A percentile compares a stretch with the other conserved stretches of the same genome.
Evolutionary conservation across 2,797 vertebrate genomes (phyloP).

Genomic region (Neopelma chrysocephalum): DNA sequence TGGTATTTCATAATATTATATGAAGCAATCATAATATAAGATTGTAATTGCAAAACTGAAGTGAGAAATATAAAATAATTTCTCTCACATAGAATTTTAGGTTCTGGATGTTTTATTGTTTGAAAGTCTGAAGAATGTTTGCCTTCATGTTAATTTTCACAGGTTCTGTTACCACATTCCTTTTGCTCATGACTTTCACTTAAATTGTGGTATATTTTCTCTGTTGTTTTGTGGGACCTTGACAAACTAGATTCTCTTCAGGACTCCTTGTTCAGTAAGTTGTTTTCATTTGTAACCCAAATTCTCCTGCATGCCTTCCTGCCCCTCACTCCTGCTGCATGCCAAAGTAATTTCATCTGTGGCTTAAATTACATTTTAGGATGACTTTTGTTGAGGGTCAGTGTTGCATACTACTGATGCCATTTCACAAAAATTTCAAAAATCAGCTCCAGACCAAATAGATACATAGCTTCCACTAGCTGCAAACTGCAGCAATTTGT

Average conservation of each 20-base stretch:
- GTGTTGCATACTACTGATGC: neutral
- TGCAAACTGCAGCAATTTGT: neutral
- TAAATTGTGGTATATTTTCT: neutral
- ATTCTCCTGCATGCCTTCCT: neutral
- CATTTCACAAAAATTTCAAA: neutral
- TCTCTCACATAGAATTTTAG: neutral
- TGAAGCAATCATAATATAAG: neutral
- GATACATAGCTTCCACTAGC: neutral
- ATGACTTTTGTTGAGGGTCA: neutral
- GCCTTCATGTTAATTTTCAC: neutral
- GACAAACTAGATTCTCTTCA: neutral
- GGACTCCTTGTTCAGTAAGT: neutral
- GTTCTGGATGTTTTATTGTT: neutral
- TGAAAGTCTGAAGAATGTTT: neutral
- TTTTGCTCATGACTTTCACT: neutral
- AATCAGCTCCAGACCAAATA: neutral
- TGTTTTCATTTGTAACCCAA: neutral
- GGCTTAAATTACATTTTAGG: neutral
- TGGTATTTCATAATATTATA: neutral
- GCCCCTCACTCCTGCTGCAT: neutral
- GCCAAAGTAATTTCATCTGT: neutral
- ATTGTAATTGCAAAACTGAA: neutral
- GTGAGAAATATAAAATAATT: neutral
- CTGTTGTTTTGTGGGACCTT: neutral
- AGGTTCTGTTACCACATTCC: neutral